phyloP scores from a whole-genome alignment of 2,797 vertebrate species.

The Gouania willdenowi region DNA sequence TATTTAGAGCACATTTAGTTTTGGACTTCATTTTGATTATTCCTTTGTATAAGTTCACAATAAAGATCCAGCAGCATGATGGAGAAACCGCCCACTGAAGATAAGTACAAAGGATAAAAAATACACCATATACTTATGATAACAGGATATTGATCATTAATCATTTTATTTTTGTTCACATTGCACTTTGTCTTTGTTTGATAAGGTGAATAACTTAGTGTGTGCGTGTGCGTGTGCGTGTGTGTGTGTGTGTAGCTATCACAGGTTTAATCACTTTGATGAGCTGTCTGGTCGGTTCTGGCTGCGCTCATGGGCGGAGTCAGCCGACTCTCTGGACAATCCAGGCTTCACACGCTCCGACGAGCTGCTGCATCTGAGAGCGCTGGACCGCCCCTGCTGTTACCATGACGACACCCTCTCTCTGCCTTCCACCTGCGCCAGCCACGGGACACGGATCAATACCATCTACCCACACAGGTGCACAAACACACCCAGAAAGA shows the following conservation, averaged over 20 bases:
- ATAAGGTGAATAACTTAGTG: too few species aligned
- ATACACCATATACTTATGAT: too few species aligned
- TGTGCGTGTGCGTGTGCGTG: too few species aligned
- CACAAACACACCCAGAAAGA: neutral
- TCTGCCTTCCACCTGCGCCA: constrained; percentile 65
- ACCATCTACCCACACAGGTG: constrained; percentile 77
- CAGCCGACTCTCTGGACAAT: constrained; percentile 84
- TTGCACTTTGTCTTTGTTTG: too few species aligned
- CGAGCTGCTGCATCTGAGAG: constrained; percentile 82
- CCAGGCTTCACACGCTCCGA: constrained; percentile 84
- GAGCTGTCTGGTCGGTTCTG: constrained; percentile 86
- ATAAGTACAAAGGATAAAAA: too few species aligned
- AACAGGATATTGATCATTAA: too few species aligned
- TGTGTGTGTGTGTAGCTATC: constrained; percentile 73
- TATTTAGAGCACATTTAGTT: too few species aligned
- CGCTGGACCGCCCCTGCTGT: constrained; percentile 79
- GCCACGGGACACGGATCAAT: constrained; percentile 66
- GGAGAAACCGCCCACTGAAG: too few species aligned
- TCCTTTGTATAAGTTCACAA: too few species aligned
- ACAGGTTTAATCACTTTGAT: constrained; percentile 88
- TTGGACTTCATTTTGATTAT: too few species aligned
- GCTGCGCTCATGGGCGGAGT: constrained; percentile 79
- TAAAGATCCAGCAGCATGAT: too few species aligned
- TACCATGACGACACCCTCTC: constrained; percentile 74
- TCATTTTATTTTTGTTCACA: too few species aligned